Evolutionary conservation across 2,113 vertebrate species (phyloP), one percentile per base, ranked within the genome.

Genomic region (Collichthys lucidus): DNA sequence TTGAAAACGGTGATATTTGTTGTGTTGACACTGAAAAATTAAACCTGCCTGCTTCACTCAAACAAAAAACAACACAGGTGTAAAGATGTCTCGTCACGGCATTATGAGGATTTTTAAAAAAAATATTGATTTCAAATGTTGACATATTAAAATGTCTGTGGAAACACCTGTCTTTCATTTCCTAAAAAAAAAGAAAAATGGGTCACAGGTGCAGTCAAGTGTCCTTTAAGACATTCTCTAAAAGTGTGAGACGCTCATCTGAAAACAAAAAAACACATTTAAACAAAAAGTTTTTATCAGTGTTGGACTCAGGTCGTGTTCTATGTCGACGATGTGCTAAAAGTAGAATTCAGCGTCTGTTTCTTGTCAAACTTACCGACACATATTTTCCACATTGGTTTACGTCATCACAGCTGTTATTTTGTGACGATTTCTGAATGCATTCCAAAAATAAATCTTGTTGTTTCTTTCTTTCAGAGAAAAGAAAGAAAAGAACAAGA

Each of bases 121-220:
- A 20, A 11, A 64, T 84, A 64, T 84, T 74, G 50, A 66, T 85
- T 89, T 77, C 4, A 77, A 49, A 59, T 75, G 65, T 80, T 89
- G 62, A 64, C 72, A 63, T 75, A 83, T 80, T 87, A 86, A 88
- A 88, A 86, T 81, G 67, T 75, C 26, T 76, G 78, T 83, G 74
- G 22, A 59, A 59, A 74, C n/a, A 12, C n/a, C 7, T 73, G 6
- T 66, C 20, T 69, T 20, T 70, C 5, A 75, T 57, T 68, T 3
- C 12, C 26, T 11, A 8, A 5, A 29, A 56, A 16, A 4, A 12
- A 67, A 5, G 4, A 56, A 16, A 4, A 12, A 67, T 5, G 11
- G 52, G 56, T 56, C 22, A 26, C 55, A 19, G 5, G 22, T 14
- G 61, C 55, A 11, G 11, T 46, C 4, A 6, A 42, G n/a, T 68